Percentiles rank a stretch among this genome's conserved stretches.
These are phyloP conservation scores for Aeoliscus strigatus DNA, from an alignment of 2,797 vertebrate species.

Conservation along the genomic window DNA sequence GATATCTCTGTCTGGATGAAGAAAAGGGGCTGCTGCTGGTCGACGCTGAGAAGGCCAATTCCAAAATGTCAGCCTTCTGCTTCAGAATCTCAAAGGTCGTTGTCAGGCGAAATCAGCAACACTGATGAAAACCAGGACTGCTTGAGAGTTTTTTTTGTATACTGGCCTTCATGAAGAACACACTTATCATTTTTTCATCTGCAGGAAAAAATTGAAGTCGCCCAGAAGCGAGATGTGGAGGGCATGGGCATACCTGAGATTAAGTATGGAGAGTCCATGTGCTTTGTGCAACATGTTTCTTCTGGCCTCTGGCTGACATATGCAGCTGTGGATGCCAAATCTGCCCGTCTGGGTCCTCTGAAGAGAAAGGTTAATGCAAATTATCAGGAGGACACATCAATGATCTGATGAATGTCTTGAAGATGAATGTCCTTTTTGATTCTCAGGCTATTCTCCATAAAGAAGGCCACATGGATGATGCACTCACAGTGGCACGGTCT, in stretches of 20 bases:
- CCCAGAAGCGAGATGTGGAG: slow-evolving; percentile 87
- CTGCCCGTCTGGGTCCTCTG: slow-evolving; percentile 83
- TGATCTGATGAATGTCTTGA: not conserved
- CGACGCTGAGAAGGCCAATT: slow-evolving; percentile 84
- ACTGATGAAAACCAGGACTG: no score
- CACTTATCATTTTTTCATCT: slow-evolving; percentile 6
- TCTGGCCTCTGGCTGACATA: slow-evolving; percentile 89
- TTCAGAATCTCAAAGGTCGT: slow-evolving; percentile 88
- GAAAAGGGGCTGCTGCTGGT: slow-evolving; percentile 87
- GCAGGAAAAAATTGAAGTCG: slow-evolving; percentile 88
- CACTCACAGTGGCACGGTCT: slow-evolving; percentile 85
- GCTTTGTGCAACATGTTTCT: slow-evolving; percentile 87
- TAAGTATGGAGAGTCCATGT: slow-evolving; percentile 94
- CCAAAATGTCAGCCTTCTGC: slow-evolving; percentile 87
- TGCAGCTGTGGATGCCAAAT: slow-evolving; percentile 87
- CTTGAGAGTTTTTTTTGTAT: not conserved
- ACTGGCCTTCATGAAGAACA: not conserved
- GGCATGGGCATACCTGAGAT: slow-evolving; percentile 92
- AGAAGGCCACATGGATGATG: slow-evolving; percentile 95
- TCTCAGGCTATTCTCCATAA: slow-evolving; percentile 88
- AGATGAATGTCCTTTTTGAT: slow-evolving; percentile 7
- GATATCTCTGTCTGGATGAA: slow-evolving; percentile 85
- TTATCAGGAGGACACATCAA: not conserved
- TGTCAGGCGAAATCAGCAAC: slow-evolving; percentile 1
- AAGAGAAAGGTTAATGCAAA: slow-evolving; percentile 82